phyloP scores from a whole-genome alignment of 2,888 invertebrate species.

The Caenorhabditis sp. region DNA sequence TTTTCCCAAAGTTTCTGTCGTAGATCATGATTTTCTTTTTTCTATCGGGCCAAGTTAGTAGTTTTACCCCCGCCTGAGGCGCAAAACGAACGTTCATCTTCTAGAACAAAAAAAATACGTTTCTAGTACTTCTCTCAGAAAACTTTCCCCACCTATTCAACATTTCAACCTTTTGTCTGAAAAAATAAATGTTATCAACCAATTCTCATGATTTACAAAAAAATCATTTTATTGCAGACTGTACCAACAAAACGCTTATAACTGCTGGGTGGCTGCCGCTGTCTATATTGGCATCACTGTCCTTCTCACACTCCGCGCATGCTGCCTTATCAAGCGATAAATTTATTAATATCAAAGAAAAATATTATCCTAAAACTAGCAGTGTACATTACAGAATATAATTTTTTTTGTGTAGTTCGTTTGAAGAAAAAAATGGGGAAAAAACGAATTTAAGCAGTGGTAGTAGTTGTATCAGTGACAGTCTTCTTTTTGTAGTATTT shows the following conservation, averaged over 20 bases:
- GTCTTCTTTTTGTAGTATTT: constrained; percentile 71
- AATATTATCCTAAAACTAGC: constrained; percentile 8
- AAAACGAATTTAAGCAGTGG: constrained; percentile 34
- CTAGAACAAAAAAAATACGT: too few relatives aligned
- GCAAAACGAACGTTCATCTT: too few relatives aligned
- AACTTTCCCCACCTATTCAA: too few relatives aligned
- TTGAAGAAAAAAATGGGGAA: neutral
- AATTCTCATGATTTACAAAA: too few relatives aligned
- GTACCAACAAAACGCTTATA: constrained; percentile 59
- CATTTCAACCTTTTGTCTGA: too few relatives aligned
- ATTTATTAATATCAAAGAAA: constrained; percentile 10
- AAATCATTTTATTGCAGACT: constrained; percentile 41
- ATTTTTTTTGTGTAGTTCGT: constrained; percentile 1
- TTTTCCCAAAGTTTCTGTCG: too few relatives aligned
- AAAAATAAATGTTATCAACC: too few relatives aligned
- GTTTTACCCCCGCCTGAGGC: too few relatives aligned
- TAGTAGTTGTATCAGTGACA: constrained; percentile 63
- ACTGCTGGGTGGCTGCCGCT: constrained; percentile 52
- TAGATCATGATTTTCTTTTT: too few relatives aligned
- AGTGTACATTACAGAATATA: neutral
- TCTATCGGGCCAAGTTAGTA: too few relatives aligned
- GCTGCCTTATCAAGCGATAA: constrained; percentile 40
- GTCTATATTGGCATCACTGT: constrained; percentile 46
- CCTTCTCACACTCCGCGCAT: constrained; percentile 36
- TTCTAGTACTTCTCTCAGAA: too few relatives aligned